Evolutionary conservation across 2,113 vertebrate genomes (phyloP), one percentile per base, ranked within the genome.

Genomic region (Corythoichthys intestinalis): DNA sequence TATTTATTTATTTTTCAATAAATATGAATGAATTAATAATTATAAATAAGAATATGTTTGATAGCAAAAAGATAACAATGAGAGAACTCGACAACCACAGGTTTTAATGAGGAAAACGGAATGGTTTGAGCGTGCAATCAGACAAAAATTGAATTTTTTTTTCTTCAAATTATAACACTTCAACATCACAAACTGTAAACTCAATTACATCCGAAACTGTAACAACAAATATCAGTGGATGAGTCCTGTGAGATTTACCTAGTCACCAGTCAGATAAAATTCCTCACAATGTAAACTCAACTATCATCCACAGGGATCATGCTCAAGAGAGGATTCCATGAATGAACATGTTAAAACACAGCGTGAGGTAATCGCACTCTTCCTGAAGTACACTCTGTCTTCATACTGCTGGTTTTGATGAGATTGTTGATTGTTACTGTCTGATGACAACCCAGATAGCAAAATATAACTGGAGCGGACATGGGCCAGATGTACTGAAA

Each of bases 311-410:
- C n/a, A 1, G 4, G 39, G 15, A 61, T 20, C 59, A 61, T 7
- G 17, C 15, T 9, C 17, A 4, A 20, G 38, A 61, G 38, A 44
- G 38, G 10, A 44, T 61, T 61, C 39, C 59, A 41, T 61, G 59
- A 61, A 61, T 61, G 17, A 61, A 61, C 59, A 44, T 61, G 59
- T 60, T 60, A 15, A 20, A 61, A 61, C 59, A 12, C 39, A 20
- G 59, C 44, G 59, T 44, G 59, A 44, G 59, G 59, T 61, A 20
- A 61, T 61, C 59, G 6, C 15, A 44, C 39, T 61, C 13, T 61
- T 44, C 15, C 9, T 20, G 17, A 17, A n/a, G 59, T 12, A 61
- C 59, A 39, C 38, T 41, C 58, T 7, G 15, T 37, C 59, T 44
- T 61, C 38, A 41, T 11, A 61, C 17, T 44, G 39, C 38, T n/a